Evolutionary conservation across 2,888 invertebrate genomes (phyloP).

Genomic region (Drymonia ruficornis): DNA sequence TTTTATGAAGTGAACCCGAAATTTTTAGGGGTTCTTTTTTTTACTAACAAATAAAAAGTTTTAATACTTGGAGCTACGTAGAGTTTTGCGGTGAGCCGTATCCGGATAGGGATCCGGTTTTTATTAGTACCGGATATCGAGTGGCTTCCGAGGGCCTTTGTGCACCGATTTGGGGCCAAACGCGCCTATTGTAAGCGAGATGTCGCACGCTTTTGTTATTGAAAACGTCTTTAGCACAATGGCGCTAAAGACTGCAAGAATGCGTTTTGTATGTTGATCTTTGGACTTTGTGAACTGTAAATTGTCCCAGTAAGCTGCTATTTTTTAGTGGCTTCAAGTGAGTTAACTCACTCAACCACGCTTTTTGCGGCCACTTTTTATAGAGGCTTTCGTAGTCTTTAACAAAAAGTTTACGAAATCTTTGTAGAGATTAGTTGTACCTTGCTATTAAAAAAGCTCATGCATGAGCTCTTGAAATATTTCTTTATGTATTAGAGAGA

Average conservation of each 20-base stretch:
- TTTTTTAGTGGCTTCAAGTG: not conserved
- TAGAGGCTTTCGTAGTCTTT: too few relatives aligned
- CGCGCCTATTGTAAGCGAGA: slow-evolving; percentile 58
- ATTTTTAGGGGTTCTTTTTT: slow-evolving; percentile 55
- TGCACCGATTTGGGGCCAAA: slow-evolving; percentile 58
- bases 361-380: not conserved
- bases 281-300: slow-evolving; percentile 10
- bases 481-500: too few relatives aligned
- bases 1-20: slow-evolving; percentile 56
- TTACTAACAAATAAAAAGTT: slow-evolving; percentile 46
- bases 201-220: slow-evolving; percentile 59
- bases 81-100: slow-evolving; percentile 61
- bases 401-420: too few relatives aligned
- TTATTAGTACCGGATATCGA: slow-evolving; percentile 76
- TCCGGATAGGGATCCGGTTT: slow-evolving; percentile 76
- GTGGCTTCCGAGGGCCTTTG: slow-evolving; percentile 76
- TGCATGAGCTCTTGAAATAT: too few relatives aligned
- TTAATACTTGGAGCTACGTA: slow-evolving; percentile 39
- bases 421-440: too few relatives aligned
- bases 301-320: not conserved
- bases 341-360: not conserved
- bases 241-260: slow-evolving; percentile 30
- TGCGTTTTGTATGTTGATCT: slow-evolving; percentile 29
- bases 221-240: slow-evolving; percentile 44
- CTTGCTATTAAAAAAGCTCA: too few relatives aligned